Evolutionary conservation across 1,140 invertebrate species (phyloP), one percentile per base, ranked within the genome.

Genomic region (Bombyx mandarina): DNA sequence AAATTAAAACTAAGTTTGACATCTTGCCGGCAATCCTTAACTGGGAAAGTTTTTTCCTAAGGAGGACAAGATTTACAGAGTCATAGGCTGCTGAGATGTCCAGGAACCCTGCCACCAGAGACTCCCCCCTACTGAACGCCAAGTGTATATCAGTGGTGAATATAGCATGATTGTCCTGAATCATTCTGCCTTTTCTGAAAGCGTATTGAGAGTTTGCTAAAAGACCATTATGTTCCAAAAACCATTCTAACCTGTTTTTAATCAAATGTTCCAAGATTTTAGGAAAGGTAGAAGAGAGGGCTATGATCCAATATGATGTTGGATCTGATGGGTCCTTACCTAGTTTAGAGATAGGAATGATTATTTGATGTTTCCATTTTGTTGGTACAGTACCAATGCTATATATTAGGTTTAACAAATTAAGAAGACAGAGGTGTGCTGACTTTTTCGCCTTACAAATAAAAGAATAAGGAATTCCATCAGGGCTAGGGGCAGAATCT

Each of bases 381-480:
- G 18, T 9, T 10, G 54, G 60, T 26, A 56, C 35, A 43, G 1
- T 3, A n/a, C 54, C 35, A 54, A 12, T 42, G 4, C n/a, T 8
- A 22, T 42, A 57, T 10, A 54, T 26, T n/a, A 7, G 10, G n/a
- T 69, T 66, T 44, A 66, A 52, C 4, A 69, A 22, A 52, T 57
- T 49, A 5, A 66, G 12, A 43, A 58, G 66, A 51, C 43, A 61
- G 2, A 22, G 12, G 57, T 58, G 57, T 4, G 56, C 10, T 45
- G 44, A 42, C 3, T 47, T 18, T 22, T 9, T 53, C 10, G 47
- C 45, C 6, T 67, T 63, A 22, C 22, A n/a, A 43, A 69, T 8
- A 55, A 71, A 71, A 22, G 59, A 63, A 51, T 67, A 67, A 8
- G 68, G 63, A 26, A 71, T 60, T 12, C 57, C 57, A 67, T 67